Conservation (phyloP, 2,797 vertebrate genomes). For the Lutjanus argentimaculatus region DNA sequence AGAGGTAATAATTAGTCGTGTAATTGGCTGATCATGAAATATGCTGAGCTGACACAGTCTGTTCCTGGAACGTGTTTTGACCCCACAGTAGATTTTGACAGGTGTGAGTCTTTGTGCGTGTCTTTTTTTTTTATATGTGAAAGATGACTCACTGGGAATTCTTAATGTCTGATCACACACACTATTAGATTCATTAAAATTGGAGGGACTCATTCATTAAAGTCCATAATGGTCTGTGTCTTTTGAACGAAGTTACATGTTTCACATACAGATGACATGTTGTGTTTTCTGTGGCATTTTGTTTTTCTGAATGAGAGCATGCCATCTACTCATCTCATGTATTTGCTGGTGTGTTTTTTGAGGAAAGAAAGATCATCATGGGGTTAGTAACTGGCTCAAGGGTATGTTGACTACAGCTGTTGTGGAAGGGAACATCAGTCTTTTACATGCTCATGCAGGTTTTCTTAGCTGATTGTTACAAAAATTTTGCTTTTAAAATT, state of each 20-base stretch:
- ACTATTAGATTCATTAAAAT: slow-evolving; percentile 48
- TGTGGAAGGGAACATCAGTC: slow-evolving; percentile 3
- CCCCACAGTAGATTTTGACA: slow-evolving; percentile 43
- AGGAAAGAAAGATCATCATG: background rate
- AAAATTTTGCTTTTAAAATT: background rate
- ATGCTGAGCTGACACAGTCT: slow-evolving; percentile 64
- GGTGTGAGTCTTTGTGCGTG: slow-evolving; percentile 29
- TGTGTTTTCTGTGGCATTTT: background rate
- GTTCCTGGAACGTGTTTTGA: slow-evolving; percentile 15
- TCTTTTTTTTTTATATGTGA: slow-evolving; percentile 7
- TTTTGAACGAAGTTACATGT: slow-evolving; percentile 8
- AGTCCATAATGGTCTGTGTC: slow-evolving; percentile 29
- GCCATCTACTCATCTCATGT: background rate
- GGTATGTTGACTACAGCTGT: slow-evolving; percentile 6
- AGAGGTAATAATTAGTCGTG: slow-evolving; percentile 75
- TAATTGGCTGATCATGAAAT: slow-evolving; percentile 79
- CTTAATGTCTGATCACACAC: slow-evolving; percentile 30
- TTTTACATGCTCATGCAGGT: background rate
- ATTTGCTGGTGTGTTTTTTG: background rate
- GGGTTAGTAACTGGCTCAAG: slow-evolving; percentile 26
- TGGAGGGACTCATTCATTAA: slow-evolving; percentile 27
- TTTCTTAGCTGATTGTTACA: background rate
- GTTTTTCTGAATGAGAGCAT: background rate
- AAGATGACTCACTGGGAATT: slow-evolving; percentile 26
- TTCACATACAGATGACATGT: slow-evolving; percentile 9